Evolutionary conservation across 2,113 vertebrate genomes (phyloP), one percentile per base, ranked within the genome.

Genomic region (Coregonus clupeaformis): DNA sequence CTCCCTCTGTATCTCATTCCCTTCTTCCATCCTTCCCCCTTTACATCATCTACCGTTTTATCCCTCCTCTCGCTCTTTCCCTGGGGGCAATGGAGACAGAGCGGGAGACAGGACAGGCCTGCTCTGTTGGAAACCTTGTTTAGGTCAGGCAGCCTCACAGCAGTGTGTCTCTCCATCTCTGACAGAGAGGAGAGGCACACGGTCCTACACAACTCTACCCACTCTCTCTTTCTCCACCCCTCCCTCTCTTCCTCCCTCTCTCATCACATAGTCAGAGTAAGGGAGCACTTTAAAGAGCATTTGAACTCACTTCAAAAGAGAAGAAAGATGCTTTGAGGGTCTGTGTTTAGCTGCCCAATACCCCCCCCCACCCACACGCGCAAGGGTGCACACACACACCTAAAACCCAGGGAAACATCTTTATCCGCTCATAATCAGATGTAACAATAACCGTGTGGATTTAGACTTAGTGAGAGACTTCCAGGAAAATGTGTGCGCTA

Each of bases 291-390:
- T 92, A 90, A 93, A 93, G 91, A 90, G 82, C 90, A 91, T 93
- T 91, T 93, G 91, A 93, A 91, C 91, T 90, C 87, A 91, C 91
- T 91, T 94, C 91, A 94, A 93, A 94, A 86, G 88, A 92, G 82
- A 90, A 91, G 85, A 92, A 91, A 92, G 89, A 91, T 93, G 91
- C 86, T 90, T 88, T 88, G 89, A 90, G 90, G 83, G 86, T 81
- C 88, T 87, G 86, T 79, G 84, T 89, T 90, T 89, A 90, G 90
- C 86, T 87, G 88, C 86, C 83, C 83, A 82, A 82, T 85, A 20
- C 18, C 4, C 55, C 66, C 18, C 52, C 32, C 29, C 59, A n/a
- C 36, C 47, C 60, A 49, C 49, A 36, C 75, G 29, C 70, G 62
- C 27, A 7, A 71, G 45, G 73, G 67, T 59, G 20, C 47, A 68